Evolutionary conservation across 2,113 vertebrate species (phyloP).

Genomic region (Pteronura brasiliensis): DNA sequence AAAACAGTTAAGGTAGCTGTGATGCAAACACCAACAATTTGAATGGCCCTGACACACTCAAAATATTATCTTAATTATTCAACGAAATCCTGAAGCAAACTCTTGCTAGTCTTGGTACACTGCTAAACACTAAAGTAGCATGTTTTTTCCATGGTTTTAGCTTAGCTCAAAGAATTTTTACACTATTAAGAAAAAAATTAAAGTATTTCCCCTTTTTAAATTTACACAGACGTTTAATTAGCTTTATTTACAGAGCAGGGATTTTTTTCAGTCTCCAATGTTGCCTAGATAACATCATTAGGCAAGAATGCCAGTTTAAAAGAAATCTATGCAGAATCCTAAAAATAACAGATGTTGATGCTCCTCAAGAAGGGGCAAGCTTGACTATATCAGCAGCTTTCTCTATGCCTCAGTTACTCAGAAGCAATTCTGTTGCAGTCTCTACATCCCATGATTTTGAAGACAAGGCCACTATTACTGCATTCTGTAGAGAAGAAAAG

Average conservation of each 20-base stretch:
- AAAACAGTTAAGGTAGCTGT: slow-evolving; percentile 85
- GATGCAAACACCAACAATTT: slow-evolving; percentile 84
- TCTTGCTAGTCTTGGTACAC: slow-evolving; percentile 85
- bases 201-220: slow-evolving; percentile 93
- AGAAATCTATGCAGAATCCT: slow-evolving; percentile 93
- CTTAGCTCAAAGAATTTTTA: slow-evolving; percentile 91
- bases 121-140: slow-evolving; percentile 86
- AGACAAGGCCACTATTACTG: slow-evolving; percentile 99
- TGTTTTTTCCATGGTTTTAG: slow-evolving; percentile 85
- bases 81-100: slow-evolving; percentile 86
- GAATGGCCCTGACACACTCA: slow-evolving; percentile 83
- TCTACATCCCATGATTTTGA: slow-evolving; percentile 99
- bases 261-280: slow-evolving; percentile 88
- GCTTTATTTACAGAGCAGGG: slow-evolving; percentile 95
- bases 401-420: slow-evolving; percentile 93
- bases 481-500: slow-evolving; percentile 89
- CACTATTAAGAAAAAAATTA: slow-evolving; percentile 93
- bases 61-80: slow-evolving; percentile 83
- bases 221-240: slow-evolving; percentile 98
- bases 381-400: slow-evolving; percentile 84
- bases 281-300: slow-evolving; percentile 88
- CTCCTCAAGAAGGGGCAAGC: slow-evolving; percentile 86
- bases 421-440: slow-evolving; percentile 97
- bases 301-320: slow-evolving; percentile 88
- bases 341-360: slow-evolving; percentile 89